phyloP scores from a whole-genome alignment of 2,797 vertebrate genomes.

The Sebastes minor region DNA sequence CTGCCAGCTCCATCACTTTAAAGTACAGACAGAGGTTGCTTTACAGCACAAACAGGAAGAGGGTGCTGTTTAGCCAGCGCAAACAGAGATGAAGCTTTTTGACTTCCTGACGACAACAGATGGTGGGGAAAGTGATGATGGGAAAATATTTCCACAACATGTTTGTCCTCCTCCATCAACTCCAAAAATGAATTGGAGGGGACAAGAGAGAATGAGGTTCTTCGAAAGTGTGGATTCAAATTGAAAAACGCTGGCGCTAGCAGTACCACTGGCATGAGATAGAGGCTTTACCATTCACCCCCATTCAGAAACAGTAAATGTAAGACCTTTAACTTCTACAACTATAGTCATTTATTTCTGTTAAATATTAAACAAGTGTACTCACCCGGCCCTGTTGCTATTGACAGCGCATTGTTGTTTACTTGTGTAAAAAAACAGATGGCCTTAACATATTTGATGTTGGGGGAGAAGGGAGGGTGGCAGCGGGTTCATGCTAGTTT shows the following conservation, averaged over 20 bases:
- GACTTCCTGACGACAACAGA: slow-evolving; percentile 32
- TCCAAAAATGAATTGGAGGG: not conserved
- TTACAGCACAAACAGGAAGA: slow-evolving; percentile 1
- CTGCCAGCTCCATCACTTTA: not conserved
- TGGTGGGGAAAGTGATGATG: slow-evolving; percentile 24
- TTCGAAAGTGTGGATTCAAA: not conserved
- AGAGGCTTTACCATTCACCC: slow-evolving; percentile 18
- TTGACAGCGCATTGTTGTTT: slow-evolving; percentile 78
- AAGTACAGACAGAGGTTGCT: not conserved
- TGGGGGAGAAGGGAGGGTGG: slow-evolving; percentile 53
- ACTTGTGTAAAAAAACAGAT: slow-evolving; percentile 76
- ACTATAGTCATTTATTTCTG: slow-evolving; percentile 48
- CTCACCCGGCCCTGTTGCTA: slow-evolving; percentile 56
- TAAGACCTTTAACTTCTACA: slow-evolving; percentile 56
- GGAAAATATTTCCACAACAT: slow-evolving; percentile 37
- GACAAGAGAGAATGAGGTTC: not conserved
- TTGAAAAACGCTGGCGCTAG: not conserved
- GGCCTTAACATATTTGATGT: slow-evolving; percentile 79
- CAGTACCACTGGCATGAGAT: not conserved
- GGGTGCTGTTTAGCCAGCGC: not conserved
- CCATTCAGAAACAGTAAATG: slow-evolving; percentile 22
- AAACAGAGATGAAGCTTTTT: slow-evolving; percentile 12
- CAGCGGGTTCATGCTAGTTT: slow-evolving; percentile 72
- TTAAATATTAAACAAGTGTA: slow-evolving; percentile 63
- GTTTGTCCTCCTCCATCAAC: slow-evolving; percentile 15